These are phyloP conservation scores for Amiota minor DNA, from an alignment of 2,888 invertebrate genomes.

Conservation along the genomic window DNA sequence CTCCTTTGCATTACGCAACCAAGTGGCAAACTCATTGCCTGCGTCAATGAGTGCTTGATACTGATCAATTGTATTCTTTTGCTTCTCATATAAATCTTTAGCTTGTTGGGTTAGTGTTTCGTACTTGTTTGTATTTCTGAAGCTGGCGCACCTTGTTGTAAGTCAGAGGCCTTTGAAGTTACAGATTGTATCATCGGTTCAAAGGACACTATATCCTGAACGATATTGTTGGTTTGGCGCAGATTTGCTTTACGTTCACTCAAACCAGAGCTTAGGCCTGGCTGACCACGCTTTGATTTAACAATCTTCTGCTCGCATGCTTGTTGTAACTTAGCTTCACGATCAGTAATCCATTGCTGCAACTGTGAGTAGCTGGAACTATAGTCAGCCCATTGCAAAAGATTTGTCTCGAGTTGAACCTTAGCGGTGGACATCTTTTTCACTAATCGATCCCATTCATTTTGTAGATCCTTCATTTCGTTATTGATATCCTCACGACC, in stretches of 20 bases:
- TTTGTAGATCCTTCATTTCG: slow-evolving; percentile 90
- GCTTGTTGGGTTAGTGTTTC: slow-evolving; percentile 92
- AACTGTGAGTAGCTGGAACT: slow-evolving; percentile 93
- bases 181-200: slow-evolving; percentile 98
- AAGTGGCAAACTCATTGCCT: slow-evolving; percentile 91
- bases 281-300: slow-evolving; percentile 84
- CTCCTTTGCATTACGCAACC: slow-evolving; percentile 94
- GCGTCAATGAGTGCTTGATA: slow-evolving; percentile 94
- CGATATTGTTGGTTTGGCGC: slow-evolving; percentile 92
- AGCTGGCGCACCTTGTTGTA: slow-evolving; percentile 92
- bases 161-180: slow-evolving; percentile 92
- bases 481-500: slow-evolving; percentile 90
- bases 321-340: slow-evolving; percentile 92
- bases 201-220: slow-evolving; percentile 96
- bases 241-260: slow-evolving; percentile 92
- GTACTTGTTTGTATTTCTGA: slow-evolving; percentile 93
- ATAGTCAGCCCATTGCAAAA: slow-evolving; percentile 96
- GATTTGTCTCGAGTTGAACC: slow-evolving; percentile 90
- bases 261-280: slow-evolving; percentile 84
- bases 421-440: slow-evolving; percentile 94
- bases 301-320: slow-evolving; percentile 89
- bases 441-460: slow-evolving; percentile 92
- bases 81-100: slow-evolving; percentile 89
- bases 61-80: slow-evolving; percentile 90
- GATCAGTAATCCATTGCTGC: slow-evolving; percentile 94